Base-by-base conservation (phyloP, 2,888 invertebrate species). In the Chouioia cunea region DNA sequence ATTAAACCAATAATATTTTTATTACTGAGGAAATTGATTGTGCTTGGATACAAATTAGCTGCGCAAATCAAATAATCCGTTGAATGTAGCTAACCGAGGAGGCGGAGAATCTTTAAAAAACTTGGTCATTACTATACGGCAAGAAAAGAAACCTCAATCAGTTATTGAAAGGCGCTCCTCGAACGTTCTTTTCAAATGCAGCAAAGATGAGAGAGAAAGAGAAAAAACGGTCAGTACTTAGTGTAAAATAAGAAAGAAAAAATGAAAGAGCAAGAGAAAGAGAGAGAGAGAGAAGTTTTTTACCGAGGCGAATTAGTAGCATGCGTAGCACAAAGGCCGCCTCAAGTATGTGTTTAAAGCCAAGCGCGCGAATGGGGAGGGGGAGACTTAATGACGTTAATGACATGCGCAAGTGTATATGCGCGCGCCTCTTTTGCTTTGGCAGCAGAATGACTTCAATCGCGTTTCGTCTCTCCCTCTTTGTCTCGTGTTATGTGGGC, bases 351-450 rank as follows among this genome's bases (percentile, higher is more conserved):
- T 50, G 65, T 43, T 62, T 52, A 52, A 50, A 62, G 15, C 50
- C 22, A 4, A 16, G 27, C 18, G 27, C 14, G n/a, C 18, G 53
- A 8, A 22, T 15, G 36, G 36, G 36, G 36, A 36, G 36, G 36
- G 36, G 36, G 36, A 6, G 36, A 36, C 47, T 62, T 62, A 67
- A 67, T 60, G 56, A 56, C 68, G 56, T 62, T 50, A 62, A 68
- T 68, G 54, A 56, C 68, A 50, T 47, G 59, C 48, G 59, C 15
- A 15, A 18, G 16, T 58, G n/a, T 15, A 56, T n/a, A 12, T 36
- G 15, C 36, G 36, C 27, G 2, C 27, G n/a, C 36, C 4, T 20
- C 18, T 53, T 53, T 53, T 20, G 20, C 53, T 4, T 20, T 18
- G 53, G 53, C 53, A 22, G 53, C 22, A 47, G 54, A 53, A 64